Percentiles rank a stretch among this genome's conserved stretches.
Conservation (phyloP, 2,113 vertebrate genomes). For the Cnemophilus loriae region DNA sequence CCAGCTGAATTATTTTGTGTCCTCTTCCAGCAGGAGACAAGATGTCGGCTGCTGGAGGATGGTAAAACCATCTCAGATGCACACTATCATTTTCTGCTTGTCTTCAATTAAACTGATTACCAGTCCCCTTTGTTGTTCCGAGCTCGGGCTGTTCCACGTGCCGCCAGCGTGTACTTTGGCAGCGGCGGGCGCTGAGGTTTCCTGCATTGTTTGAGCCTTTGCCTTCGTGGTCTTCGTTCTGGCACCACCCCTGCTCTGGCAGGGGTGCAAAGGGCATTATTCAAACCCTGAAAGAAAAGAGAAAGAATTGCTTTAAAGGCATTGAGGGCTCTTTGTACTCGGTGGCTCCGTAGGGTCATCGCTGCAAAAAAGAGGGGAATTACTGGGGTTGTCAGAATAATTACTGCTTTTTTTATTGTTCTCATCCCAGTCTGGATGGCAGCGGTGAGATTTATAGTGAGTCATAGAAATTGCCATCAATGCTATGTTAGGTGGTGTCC, state of each 20-base stretch:
- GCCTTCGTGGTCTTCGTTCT: background rate
- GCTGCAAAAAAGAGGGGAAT: background rate
- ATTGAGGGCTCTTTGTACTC: background rate
- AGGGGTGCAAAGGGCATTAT: constrained; percentile 25
- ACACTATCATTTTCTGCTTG: constrained; percentile 13
- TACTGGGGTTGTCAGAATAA: constrained; percentile 34
- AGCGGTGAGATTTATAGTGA: background rate
- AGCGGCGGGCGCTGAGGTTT: background rate
- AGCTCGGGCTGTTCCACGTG: background rate
- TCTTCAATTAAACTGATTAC: constrained; percentile 43
- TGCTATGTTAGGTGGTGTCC: background rate
- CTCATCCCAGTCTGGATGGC: background rate
- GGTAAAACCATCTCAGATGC: background rate
- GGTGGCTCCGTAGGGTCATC: background rate
- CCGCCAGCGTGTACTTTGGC: background rate
- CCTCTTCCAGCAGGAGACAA: background rate
- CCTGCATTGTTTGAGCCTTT: constrained; percentile 23
- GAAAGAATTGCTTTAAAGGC: constrained; percentile 4
- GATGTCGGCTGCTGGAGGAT: background rate
- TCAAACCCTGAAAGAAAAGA: background rate
- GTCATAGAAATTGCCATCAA: background rate
- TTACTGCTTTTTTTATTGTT: constrained; percentile 13
- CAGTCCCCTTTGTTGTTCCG: background rate
- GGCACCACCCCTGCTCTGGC: constrained; percentile 13
- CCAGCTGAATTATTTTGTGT: background rate